Conservation (phyloP, 2,888 invertebrate genomes). For the Chesias legatella region DNA sequence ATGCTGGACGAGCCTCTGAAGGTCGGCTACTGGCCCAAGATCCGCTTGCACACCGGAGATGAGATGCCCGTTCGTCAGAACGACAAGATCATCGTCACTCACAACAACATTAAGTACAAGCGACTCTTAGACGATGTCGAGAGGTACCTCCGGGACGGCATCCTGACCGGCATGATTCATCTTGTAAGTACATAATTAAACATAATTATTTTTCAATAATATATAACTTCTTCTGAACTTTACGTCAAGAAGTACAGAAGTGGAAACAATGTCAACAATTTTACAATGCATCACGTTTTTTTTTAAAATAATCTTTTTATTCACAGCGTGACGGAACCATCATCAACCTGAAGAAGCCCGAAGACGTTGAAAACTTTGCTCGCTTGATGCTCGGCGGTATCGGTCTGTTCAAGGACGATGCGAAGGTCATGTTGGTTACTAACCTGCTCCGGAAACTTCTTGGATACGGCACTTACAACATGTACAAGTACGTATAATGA, state of each 20-base stretch:
- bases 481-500: slow-evolving; percentile 58
- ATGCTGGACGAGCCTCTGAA: slow-evolving; percentile 64
- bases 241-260: too few relatives aligned
- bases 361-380: slow-evolving; percentile 84
- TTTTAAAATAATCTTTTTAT: slow-evolving; percentile 11
- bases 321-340: slow-evolving; percentile 78
- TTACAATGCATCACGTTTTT: not conserved
- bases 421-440: slow-evolving; percentile 68
- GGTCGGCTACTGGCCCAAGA: slow-evolving; percentile 81
- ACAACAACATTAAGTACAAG: slow-evolving; percentile 52
- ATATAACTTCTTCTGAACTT: not conserved
- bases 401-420: slow-evolving; percentile 76
- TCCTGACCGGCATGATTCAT: slow-evolving; percentile 58
- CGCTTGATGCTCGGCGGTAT: slow-evolving; percentile 83
- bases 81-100: slow-evolving; percentile 48
- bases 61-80: slow-evolving; percentile 79
- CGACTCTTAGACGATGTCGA: slow-evolving; percentile 64
- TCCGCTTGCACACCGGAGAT: slow-evolving; percentile 77
- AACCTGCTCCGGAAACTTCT: slow-evolving; percentile 59
- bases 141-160: slow-evolving; percentile 74
- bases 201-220: too few relatives aligned
- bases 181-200: slow-evolving; percentile 46
- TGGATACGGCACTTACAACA: slow-evolving; percentile 59
- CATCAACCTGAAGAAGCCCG: slow-evolving; percentile 82
- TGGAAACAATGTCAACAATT: too few relatives aligned